phyloP scores from a whole-genome alignment of 2,888 invertebrate species.

The Pammene fasciana region DNA sequence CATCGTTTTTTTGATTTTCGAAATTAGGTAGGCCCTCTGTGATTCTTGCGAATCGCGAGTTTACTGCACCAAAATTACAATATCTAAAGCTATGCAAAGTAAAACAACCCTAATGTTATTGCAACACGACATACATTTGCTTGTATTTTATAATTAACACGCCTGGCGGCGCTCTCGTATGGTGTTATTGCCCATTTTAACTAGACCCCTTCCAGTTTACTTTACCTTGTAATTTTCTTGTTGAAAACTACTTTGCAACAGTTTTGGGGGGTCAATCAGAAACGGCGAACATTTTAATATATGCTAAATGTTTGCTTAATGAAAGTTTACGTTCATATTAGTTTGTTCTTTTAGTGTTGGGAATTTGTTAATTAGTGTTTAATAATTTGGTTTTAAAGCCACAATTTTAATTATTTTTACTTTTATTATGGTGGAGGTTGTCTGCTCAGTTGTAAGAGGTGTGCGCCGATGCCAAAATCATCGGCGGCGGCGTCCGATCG shows the following conservation, averaged over 20 bases:
- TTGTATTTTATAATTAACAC: slow-evolving; percentile 32
- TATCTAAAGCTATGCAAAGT: neutral
- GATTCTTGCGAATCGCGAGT: neutral
- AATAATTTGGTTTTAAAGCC: neutral
- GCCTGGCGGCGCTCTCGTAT: slow-evolving; percentile 15
- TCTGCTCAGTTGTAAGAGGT: no score
- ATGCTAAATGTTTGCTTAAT: slow-evolving; percentile 6
- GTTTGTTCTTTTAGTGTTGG: slow-evolving; percentile 15
- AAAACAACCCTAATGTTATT: slow-evolving; percentile 5
- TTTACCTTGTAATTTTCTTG: neutral
- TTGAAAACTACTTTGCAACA: neutral
- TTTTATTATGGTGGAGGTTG: no score
- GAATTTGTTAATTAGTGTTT: neutral
- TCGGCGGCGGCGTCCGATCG: no score
- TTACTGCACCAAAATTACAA: slow-evolving; percentile 13
- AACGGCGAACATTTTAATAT: slow-evolving; percentile 10
- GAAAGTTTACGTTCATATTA: slow-evolving; percentile 7
- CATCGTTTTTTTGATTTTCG: no score
- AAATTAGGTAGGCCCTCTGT: no score
- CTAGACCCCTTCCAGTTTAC: slow-evolving; percentile 10
- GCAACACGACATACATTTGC: slow-evolving; percentile 16
- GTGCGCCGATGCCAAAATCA: no score
- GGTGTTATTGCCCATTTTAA: slow-evolving; percentile 29
- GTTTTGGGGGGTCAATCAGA: slow-evolving; percentile 16
- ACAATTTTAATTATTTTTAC: no score